Evolutionary conservation across 2,888 invertebrate genomes (phyloP), one percentile per base, ranked within the genome.

Genomic region (Sarcophaga caerulescens): DNA sequence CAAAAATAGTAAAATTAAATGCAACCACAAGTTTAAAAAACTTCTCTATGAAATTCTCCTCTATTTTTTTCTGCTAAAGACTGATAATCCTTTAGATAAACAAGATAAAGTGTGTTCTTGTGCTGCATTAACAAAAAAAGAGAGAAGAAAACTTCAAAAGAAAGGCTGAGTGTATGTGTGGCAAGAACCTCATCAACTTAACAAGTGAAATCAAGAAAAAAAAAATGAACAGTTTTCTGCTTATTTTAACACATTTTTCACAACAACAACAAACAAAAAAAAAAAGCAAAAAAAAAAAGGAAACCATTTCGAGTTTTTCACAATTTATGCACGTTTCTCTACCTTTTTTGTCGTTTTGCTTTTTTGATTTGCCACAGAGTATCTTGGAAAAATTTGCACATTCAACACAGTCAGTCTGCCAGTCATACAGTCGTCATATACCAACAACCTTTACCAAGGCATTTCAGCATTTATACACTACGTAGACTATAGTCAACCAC

Each of bases 291-390:
- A 35, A 35, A 8, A 8, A 35, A 23, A 44, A 23, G 5, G 19
- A 3, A 45, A 23, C 52, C 60, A 75, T 71, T 66, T 79, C 47
- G 14, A 52, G 25, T 60, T 80, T 65, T 66, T 60, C 47, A 12
- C 80, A 82, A 85, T 85, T 87, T 87, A 78, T 85, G 80, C 78
- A 86, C 84, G 82, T 81, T 86, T 65, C 21, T 76, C 60, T 52
- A 74, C 35, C 8, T 35, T 35, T 35, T 35, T 35, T 35, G 3
- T 35, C 35, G 35, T 35, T 35, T 35, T 35, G 35, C 35, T 35
- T 35, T 35, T 35, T 8, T 35, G 35, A 35, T 35, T 35, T 35
- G 35, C 35, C 35, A 10, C 10, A 35, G 35, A 35, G 35, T 35
- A 35, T 35, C 35, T 35, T 35, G 10, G 35, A 47, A 45, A 45